Evolutionary conservation across 1,140 invertebrate species (phyloP).

Genomic region (Luehdorfia chinensis): DNA sequence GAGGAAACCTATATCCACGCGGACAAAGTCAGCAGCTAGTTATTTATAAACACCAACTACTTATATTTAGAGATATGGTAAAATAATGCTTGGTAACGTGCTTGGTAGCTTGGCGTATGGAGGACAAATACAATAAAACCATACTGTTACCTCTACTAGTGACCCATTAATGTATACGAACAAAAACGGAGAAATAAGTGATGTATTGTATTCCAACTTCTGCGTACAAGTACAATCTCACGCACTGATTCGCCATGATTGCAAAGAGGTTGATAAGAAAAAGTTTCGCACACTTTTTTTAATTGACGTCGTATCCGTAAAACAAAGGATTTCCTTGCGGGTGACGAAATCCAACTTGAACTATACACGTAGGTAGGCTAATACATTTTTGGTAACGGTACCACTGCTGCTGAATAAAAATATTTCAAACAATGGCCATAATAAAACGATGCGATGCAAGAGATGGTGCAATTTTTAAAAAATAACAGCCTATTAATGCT

Average conservation of each 20-base stretch:
- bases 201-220: neutral
- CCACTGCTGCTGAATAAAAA: too few relatives aligned
- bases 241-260: conserved; percentile 15
- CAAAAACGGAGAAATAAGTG: neutral
- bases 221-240: conserved; percentile 4
- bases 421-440: conserved; percentile 2
- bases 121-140: too few relatives aligned
- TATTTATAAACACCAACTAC: too few relatives aligned
- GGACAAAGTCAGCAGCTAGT: too few relatives aligned
- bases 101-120: too few relatives aligned
- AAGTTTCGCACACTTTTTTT: conserved; percentile 20
- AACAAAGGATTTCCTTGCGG: conserved; percentile 13
- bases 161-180: neutral
- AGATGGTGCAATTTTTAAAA: too few relatives aligned
- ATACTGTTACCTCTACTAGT: neutral
- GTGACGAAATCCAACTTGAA: conserved; percentile 16
- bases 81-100: too few relatives aligned
- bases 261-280: conserved; percentile 18
- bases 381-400: too few relatives aligned
- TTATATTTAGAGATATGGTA: too few relatives aligned
- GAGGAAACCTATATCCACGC: too few relatives aligned
- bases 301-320: conserved; percentile 15
- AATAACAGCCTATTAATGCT: too few relatives aligned
- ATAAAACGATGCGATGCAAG: conserved; percentile 1
- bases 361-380: too few relatives aligned